Evolutionary conservation across 2,888 invertebrate genomes (phyloP), one percentile per base, ranked within the genome.

Genomic region (Torymus auratus): DNA sequence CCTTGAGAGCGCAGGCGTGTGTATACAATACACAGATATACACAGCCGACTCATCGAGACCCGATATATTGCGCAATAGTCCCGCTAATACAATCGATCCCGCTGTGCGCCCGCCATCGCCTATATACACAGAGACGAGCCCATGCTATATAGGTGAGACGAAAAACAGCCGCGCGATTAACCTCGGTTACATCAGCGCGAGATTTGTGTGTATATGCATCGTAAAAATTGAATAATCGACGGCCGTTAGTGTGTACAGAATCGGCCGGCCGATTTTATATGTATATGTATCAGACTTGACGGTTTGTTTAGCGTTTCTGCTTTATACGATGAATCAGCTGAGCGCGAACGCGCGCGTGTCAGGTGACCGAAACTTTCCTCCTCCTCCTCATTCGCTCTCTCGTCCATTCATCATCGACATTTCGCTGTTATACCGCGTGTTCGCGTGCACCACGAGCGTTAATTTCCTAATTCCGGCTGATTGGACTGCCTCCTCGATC

Each of bases 321-420:
- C 7, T 17, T 68, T 11, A 15, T n/a, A 41, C 52, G 71, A 64
- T 78, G 70, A 77, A 77, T 77, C 76, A 70, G 70, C 70, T 64
- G 11, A n/a, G 65, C 10, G n/a, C n/a, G n/a, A 2, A 56, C 23
- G 28, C 14, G 5, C 61, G 12, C 52, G 20, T 28, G 11, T 56
- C 75, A 75, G 75, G 75, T 75, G 75, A 75, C 75, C 20, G 60
- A 53, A 68, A 75, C 53, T 60, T 68, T 60, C 58, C 28, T 28
- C 7, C 7, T 7, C 7, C 28, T 3, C 4, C 4, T 4, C 7
- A 2, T 7, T 28, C 28, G 28, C 28, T 28, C 71, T 61, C 61
- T 52, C 62, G 52, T 28, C 28, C 28, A 78, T 78, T 78, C 71
- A 78, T 70, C 53, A 52, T 60, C 14, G 71, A 69, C 61, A 56